These are phyloP conservation scores for Notarius lentiginosus DNA, from an alignment of 2,113 vertebrate genomes.

Conservation along the genomic window DNA sequence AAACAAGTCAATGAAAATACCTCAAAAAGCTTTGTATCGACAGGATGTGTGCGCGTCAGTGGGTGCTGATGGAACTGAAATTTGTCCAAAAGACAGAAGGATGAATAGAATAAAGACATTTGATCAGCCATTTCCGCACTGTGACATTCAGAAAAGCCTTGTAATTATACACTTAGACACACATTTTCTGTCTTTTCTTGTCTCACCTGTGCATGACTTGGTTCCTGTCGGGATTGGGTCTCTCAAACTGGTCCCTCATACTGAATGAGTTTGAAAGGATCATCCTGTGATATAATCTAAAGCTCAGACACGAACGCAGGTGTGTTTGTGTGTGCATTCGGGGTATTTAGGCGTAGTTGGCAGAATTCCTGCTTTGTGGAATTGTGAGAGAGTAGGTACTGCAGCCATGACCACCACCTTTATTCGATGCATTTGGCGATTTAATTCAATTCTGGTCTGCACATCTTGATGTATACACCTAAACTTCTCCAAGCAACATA, in stretches of 20 bases:
- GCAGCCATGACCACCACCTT: too few relatives aligned
- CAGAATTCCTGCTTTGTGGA: too few relatives aligned
- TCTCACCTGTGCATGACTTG: conserved; percentile 8
- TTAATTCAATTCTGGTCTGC: too few relatives aligned
- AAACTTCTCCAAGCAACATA: too few relatives aligned
- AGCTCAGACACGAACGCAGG: neutral
- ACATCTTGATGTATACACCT: too few relatives aligned
- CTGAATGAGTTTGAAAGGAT: conserved; percentile 4
- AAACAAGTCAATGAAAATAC: too few relatives aligned
- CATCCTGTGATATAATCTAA: neutral
- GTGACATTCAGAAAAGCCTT: conserved; percentile 33
- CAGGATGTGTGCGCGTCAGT: neutral
- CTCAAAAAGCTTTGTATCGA: too few relatives aligned
- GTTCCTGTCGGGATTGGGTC: neutral
- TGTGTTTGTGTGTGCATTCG: neutral
- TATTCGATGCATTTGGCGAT: too few relatives aligned
- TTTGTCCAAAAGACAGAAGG: conserved; percentile 8
- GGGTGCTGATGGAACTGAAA: neutral
- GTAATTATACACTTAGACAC: conserved; percentile 9
- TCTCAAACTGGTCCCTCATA: neutral
- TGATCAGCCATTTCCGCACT: neutral
- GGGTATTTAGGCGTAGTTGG: neutral
- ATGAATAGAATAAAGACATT: conserved; percentile 25
- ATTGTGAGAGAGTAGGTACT: too few relatives aligned
- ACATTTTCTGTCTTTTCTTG: conserved; percentile 5